Base-by-base conservation (phyloP, 2,113 vertebrate genomes). In the Hippocampus comes region DNA sequence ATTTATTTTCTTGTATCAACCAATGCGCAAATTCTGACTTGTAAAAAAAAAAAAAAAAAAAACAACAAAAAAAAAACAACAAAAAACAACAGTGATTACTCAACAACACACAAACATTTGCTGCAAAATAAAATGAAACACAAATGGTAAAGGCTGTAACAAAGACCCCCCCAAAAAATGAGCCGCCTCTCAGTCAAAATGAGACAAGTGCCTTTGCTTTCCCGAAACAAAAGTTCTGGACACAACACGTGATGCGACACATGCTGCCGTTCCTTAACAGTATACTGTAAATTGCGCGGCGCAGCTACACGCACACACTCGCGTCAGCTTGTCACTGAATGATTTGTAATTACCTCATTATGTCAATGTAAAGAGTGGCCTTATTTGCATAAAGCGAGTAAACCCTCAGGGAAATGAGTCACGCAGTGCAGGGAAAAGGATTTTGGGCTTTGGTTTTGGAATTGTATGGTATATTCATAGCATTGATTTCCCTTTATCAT, bases 311-410 rank as follows among this genome's bases (percentile, higher is more conserved):
- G 90, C 87, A 84, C 89, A 92, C 92, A 91, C 93, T 93, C 88
- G 90, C 92, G 92, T 83, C 82, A 92, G 90, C 92, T 93, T 92
- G 91, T 92, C 92, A 92, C 91, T 93, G 94, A 94, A 94, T 91
- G 93, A 94, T 93, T 94, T 94, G 92, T 94, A 94, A 95, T 95
- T 94, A 94, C 93, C 93, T 94, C 93, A 95, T 94, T 94, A 95
- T 92, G 89, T 91, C 92, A 94, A 94, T 92, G 93, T 93, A 38
- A 94, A 94, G 94, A 94, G 92, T 85, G 86, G 82, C 86, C 89
- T 94, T 83, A 92, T 94, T 91, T 87, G 79, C 89, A 90, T 90
- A 84, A 82, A 82, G 68, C 83, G 85, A 81, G 86, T 81, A 86
- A 74, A 67, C 71, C 83, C 81, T 82, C 73, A 63, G 84, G 80